Percentiles rank a stretch among this genome's conserved stretches.
These are phyloP conservation scores for Fistularia commersonii DNA, from an alignment of 2,797 vertebrate species.

Conservation along the genomic window DNA sequence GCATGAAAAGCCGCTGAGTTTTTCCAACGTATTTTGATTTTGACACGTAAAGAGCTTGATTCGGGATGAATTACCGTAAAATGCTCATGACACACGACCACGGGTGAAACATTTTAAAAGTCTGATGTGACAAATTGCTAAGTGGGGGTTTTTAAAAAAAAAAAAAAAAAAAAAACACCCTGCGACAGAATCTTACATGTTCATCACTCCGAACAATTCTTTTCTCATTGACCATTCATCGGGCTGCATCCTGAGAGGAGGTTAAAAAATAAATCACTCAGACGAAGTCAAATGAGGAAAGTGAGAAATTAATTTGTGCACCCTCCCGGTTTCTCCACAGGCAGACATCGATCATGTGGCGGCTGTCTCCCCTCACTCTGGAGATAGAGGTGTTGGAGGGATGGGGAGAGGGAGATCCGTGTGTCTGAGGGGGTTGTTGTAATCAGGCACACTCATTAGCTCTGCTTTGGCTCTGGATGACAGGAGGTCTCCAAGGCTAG, in stretches of 20 bases:
- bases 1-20: constrained; percentile 18
- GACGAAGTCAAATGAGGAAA: constrained; percentile 76
- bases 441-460: constrained; percentile 74
- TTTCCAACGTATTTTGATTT: constrained; percentile 15
- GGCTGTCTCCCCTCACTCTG: constrained; percentile 65
- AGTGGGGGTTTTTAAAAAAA: too few relatives aligned
- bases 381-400: constrained; percentile 59
- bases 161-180: constrained; percentile 4
- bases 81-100: background rate
- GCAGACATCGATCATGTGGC: constrained; percentile 76
- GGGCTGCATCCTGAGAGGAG: constrained; percentile 50
- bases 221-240: constrained; percentile 47
- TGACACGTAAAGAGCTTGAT: constrained; percentile 12
- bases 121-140: constrained; percentile 3
- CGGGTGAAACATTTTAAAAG: constrained; percentile 15
- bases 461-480: constrained; percentile 71
- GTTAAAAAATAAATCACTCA: constrained; percentile 68
- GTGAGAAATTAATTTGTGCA: constrained; percentile 78
- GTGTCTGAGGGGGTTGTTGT: constrained; percentile 72
- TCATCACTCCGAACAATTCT: constrained; percentile 19
- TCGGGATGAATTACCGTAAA: constrained; percentile 5
- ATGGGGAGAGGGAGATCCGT: constrained; percentile 52
- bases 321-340: constrained; percentile 78
- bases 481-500: constrained; percentile 66
- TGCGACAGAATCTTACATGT: constrained; percentile 15